Base-by-base conservation (phyloP, 2,113 vertebrate species). In the Illadopsis cleaveri region DNA sequence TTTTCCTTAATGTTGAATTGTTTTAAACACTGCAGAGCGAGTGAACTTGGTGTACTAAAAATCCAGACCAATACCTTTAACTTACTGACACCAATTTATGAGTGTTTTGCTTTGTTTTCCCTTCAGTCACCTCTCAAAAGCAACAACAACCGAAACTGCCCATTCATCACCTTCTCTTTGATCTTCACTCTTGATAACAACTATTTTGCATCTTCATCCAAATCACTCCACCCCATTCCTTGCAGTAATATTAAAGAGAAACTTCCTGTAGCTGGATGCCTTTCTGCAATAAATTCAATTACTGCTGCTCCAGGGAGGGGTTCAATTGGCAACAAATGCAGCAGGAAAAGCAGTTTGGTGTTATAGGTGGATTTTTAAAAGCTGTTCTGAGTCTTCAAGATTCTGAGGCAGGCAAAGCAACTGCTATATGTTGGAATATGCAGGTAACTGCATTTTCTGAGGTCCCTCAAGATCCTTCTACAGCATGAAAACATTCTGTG, bases 161-260 rank as follows among this genome's bases (percentile, higher is more conserved):
- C 51, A 86, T 94, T 95, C 97, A 77, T 86, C 82, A 79, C 61
- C 58, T 79, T 78, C 65, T 82, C 92, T 83, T 95, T 96, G 88
- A 97, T 96, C 94, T 54, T 89, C 2, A 1, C 50, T 57, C 61
- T 54, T 82, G 83, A 86, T 88, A 94, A 70, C 79, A 93, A 15
- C 62, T 77, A 35, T 80, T 97, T 94, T 72, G 27, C 71, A 20
- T 76, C 89, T 87, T 82, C 9, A 3, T 64, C 85, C 53, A 61
- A 83, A 76, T 31, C 86, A 92, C 94, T 88, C 97, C 94, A 94
- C 94, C 94, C 72, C 94, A 86, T 96, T 95, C 92, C 90, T 93
- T 83, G 69, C 64, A 95, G 82, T 75, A 80, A 90, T 53, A 92
- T 94, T 78, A 94, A 89, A 2, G 2, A 81, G 51, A 95, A 93